These are phyloP conservation scores for Brachypterus glaber DNA, from an alignment of 2,888 invertebrate genomes.

Conservation along the genomic window DNA sequence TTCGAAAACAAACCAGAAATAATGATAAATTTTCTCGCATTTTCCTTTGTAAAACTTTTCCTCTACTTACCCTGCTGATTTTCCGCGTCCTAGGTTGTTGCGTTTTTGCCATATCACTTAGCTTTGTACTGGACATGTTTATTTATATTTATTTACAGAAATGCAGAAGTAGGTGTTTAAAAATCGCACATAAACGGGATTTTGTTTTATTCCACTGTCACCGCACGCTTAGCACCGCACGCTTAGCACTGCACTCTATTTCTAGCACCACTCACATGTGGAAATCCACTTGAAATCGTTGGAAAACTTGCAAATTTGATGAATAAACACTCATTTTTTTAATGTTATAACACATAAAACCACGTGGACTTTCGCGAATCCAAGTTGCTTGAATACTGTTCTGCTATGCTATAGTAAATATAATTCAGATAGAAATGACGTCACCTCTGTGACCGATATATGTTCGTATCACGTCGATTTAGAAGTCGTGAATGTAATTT, in stretches of 20 bases:
- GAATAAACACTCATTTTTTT: too few species aligned
- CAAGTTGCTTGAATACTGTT: too few species aligned
- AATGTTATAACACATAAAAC: too few species aligned
- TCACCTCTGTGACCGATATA: slow-evolving; percentile 22
- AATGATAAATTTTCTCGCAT: neutral
- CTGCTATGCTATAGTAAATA: slow-evolving; percentile 30
- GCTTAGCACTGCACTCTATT: slow-evolving; percentile 12
- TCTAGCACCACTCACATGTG: neutral
- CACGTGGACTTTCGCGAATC: too few species aligned
- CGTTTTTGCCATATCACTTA: slow-evolving; percentile 22
- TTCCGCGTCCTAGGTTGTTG: slow-evolving; percentile 39
- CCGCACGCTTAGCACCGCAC: slow-evolving; percentile 5
- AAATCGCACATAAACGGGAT: slow-evolving; percentile 7
- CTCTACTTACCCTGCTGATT: slow-evolving; percentile 34
- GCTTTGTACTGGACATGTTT: slow-evolving; percentile 21
- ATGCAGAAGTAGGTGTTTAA: slow-evolving; percentile 3
- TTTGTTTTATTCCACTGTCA: neutral
- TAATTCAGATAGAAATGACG: slow-evolving; percentile 30
- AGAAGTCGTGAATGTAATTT: too few species aligned
- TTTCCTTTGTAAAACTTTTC: too few species aligned
- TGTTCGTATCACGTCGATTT: slow-evolving; percentile 19
- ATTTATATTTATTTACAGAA: too few species aligned
- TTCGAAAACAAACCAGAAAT: too few species aligned
- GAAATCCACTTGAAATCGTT: too few species aligned
- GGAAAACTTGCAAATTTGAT: too few species aligned